Evolutionary conservation across 2,113 vertebrate species (phyloP).

Genomic region (Menura novaehollandiae): DNA sequence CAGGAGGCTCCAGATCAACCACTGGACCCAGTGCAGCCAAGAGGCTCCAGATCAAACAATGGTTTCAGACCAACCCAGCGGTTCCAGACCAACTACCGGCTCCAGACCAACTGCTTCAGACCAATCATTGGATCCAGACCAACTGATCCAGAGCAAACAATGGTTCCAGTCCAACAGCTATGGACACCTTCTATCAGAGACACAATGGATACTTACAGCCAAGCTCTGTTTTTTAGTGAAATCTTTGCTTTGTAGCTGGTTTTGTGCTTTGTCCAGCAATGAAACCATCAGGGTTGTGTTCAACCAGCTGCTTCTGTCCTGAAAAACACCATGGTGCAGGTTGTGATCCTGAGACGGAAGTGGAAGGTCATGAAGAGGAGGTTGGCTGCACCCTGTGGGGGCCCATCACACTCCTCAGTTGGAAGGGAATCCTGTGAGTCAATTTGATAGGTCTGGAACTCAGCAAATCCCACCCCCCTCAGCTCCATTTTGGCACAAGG

Average conservation of each 20-base stretch:
- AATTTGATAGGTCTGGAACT: too few species aligned
- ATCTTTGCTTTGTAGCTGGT: neutral
- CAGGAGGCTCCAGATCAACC: neutral
- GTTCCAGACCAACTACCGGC: neutral
- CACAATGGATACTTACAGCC: neutral
- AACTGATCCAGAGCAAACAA: neutral
- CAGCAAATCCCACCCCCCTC: neutral
- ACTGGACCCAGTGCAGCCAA: neutral
- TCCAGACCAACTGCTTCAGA: neutral
- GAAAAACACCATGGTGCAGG: neutral
- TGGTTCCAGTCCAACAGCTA: rapidly evolving
- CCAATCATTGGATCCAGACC: neutral
- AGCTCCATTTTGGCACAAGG: neutral
- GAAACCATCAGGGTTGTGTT: neutral
- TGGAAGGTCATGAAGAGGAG: neutral
- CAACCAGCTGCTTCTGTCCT: neutral
- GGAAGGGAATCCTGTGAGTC: neutral
- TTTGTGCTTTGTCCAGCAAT: neutral
- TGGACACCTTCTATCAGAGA: neutral
- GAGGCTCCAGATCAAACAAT: neutral
- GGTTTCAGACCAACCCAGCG: neutral
- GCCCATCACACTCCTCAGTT: neutral
- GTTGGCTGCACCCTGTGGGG: neutral
- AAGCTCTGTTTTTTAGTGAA: neutral
- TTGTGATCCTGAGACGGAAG: neutral